These are phyloP conservation scores for Magallana nippona DNA, from an alignment of 2,888 invertebrate species.

Conservation along the genomic window DNA sequence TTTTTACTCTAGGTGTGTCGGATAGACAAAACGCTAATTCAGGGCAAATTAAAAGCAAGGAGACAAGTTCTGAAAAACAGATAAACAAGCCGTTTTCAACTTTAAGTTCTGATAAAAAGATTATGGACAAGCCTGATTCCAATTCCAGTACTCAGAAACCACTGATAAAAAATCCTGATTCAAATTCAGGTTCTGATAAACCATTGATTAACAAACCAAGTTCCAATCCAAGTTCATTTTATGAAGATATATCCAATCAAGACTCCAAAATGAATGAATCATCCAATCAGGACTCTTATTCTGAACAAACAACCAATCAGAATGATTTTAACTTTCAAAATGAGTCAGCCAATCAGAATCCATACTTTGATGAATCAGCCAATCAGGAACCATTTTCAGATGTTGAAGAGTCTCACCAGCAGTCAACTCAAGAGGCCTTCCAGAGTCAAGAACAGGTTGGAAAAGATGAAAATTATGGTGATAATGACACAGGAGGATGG, in stretches of 20 bases:
- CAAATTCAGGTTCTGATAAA: not conserved
- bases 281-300: not conserved
- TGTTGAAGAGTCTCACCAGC: not conserved
- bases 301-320: not conserved
- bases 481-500: not conserved
- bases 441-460: not conserved
- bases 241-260: not conserved
- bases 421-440: not conserved
- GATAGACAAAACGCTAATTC: too few relatives aligned
- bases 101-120: too few relatives aligned
- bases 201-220: not conserved
- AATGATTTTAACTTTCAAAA: not conserved
- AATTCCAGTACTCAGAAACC: too few relatives aligned
- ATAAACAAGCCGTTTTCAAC: too few relatives aligned
- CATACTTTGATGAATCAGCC: not conserved
- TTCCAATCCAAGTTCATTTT: not conserved
- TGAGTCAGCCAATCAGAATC: slow-evolving; percentile 1
- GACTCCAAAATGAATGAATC: not conserved
- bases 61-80: too few relatives aligned
- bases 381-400: not conserved
- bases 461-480: not conserved
- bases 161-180: not conserved
- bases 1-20: too few relatives aligned
- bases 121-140: too few relatives aligned
- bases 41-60: too few relatives aligned